Evolutionary conservation across 2,797 vertebrate genomes (phyloP).

Genomic region (Gorsachius magnificus): DNA sequence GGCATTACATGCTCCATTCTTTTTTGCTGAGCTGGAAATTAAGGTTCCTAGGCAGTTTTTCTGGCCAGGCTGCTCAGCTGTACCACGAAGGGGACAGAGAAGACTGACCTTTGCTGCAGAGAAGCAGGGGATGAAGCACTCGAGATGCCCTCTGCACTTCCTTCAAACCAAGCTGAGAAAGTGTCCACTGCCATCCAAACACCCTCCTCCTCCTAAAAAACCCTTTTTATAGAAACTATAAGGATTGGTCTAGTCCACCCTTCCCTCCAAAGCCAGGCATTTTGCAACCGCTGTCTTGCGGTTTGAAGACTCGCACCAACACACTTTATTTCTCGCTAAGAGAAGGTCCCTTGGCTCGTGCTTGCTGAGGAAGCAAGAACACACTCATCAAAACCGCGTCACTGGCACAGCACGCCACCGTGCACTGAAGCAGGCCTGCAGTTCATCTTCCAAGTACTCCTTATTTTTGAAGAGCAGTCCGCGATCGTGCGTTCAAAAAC

Average conservation of each 20-base stretch:
- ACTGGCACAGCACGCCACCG: not conserved
- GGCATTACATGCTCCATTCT: not conserved
- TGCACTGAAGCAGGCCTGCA: not conserved
- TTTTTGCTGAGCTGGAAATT: not conserved
- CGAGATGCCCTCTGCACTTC: not conserved
- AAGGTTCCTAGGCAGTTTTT: not conserved
- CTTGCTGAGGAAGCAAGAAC: not conserved
- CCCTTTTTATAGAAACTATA: not conserved
- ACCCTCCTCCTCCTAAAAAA: not conserved
- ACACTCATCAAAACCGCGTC: not conserved
- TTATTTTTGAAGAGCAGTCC: not conserved
- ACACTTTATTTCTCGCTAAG: not conserved
- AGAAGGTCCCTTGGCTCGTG: not conserved
- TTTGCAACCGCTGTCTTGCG: not conserved
- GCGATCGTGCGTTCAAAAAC: not conserved
- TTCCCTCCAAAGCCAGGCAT: not conserved
- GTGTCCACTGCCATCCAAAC: not conserved
- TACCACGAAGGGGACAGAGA: not conserved
- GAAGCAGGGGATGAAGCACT: not conserved
- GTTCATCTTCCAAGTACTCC: slow-evolving; percentile 12
- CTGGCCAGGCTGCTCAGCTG: not conserved
- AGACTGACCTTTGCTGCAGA: not conserved
- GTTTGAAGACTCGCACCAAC: not conserved
- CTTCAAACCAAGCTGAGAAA: not conserved
- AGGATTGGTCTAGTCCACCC: not conserved